Conservation (phyloP, 2,888 invertebrate species). For the Anarsia innoxiella region DNA sequence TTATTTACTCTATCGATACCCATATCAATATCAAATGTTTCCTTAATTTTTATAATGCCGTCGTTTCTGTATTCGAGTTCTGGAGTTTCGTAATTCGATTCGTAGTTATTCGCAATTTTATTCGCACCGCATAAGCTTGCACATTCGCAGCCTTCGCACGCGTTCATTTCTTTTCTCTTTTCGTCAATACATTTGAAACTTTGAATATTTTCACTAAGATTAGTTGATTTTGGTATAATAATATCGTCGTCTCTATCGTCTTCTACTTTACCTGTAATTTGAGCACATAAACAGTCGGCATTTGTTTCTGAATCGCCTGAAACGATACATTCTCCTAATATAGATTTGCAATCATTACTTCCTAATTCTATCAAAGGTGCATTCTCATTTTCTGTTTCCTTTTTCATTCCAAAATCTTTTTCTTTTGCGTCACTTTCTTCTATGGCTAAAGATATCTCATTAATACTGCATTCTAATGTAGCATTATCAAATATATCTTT, state of each 20-base stretch:
- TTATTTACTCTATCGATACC: too few species aligned
- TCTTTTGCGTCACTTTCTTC: conserved; percentile 11
- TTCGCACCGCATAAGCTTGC: conserved; percentile 19
- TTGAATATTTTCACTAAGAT: conserved; percentile 6
- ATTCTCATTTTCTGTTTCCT: conserved; percentile 16
- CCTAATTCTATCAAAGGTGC: conserved; percentile 15
- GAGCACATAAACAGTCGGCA: conserved; percentile 40
- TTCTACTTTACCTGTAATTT: conserved; percentile 26
- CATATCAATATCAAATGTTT: conserved; percentile 39
- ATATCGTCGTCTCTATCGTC: conserved; percentile 24
- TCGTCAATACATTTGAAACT: conserved; percentile 6
- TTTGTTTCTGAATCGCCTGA: conserved; percentile 24
- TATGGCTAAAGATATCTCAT: too few species aligned
- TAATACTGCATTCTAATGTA: too few species aligned
- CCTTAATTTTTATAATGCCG: conserved; percentile 52
- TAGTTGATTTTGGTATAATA: neutral
- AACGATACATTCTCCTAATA: conserved; percentile 41
- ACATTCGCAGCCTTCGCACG: conserved; percentile 40
- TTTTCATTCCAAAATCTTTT: conserved; percentile 5
- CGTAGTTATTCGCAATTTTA: conserved; percentile 14
- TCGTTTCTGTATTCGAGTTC: conserved; percentile 40
- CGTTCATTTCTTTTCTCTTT: conserved; percentile 11
- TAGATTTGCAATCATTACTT: conserved; percentile 36
- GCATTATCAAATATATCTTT: too few species aligned
- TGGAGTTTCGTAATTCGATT: conserved; percentile 20